phyloP scores from a whole-genome alignment of 2,888 invertebrate species.

The Cheilosia vernalis region DNA sequence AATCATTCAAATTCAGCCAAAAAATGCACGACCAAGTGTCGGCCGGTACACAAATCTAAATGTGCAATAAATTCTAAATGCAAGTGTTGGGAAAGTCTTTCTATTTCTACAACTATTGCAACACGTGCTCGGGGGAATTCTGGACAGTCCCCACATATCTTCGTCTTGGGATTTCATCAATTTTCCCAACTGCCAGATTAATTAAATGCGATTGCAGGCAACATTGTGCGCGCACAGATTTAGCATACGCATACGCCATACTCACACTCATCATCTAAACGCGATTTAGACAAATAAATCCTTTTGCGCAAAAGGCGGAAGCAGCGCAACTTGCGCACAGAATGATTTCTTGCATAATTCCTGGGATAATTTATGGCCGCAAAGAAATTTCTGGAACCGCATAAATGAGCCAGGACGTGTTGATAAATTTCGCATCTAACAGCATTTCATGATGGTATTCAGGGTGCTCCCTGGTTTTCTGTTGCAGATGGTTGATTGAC shows the following conservation, averaged over 20 bases:
- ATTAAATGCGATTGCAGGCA: constrained; percentile 62
- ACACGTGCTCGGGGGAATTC: constrained; percentile 28
- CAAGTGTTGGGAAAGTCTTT: constrained; percentile 2
- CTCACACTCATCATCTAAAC: constrained; percentile 17
- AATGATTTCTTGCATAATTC: constrained; percentile 64
- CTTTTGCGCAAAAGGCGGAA: constrained; percentile 69
- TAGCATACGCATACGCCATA: constrained; percentile 11
- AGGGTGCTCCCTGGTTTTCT: background rate
- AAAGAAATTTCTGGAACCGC: constrained; percentile 63
- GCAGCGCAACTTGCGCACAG: constrained; percentile 31
- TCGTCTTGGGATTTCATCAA: constrained; percentile 40
- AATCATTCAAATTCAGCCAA: constrained; percentile 26
- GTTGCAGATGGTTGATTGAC: constrained; percentile 22
- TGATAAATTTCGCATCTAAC: constrained; percentile 30
- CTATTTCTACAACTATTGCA: constrained; percentile 13
- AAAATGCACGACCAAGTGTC: constrained; percentile 33
- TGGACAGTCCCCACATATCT: constrained; percentile 42
- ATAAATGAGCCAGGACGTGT: constrained; percentile 67
- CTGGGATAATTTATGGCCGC: constrained; percentile 61
- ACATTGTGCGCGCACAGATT: constrained; percentile 30
- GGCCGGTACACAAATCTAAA: background rate
- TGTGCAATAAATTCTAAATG: constrained; percentile 19
- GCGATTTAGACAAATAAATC: constrained; percentile 67
- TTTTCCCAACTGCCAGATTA: constrained; percentile 54
- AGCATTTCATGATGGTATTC: background rate